Base-by-base conservation (phyloP, 2,888 invertebrate species). In the Axea sp. region DNA sequence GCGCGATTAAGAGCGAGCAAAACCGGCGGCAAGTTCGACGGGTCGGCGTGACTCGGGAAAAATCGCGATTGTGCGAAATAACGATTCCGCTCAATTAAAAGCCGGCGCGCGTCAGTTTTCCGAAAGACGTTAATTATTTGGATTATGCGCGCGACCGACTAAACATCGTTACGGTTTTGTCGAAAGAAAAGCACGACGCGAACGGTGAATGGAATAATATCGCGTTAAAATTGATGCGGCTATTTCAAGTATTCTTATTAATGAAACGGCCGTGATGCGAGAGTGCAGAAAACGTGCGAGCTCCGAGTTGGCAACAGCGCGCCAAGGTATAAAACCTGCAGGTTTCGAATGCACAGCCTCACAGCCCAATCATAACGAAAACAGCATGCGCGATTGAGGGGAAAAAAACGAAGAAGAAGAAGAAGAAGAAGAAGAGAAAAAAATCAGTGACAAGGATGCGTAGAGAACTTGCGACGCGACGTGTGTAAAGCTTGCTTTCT, bases 341-440 rank as follows among this genome's bases (percentile, higher is more conserved):
- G 65, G 74, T 69, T 59, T 65, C 69, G 53, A 53, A 74, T 65
- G 74, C 74, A 69, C 64, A 74, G 74, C 57, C 59, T 59, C 69
- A 41, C 60, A 45, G 65, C 73, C 73, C 69, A 69, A 74, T 74
- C 74, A 69, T 69, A 69, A 69, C 69, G 69, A 69, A 74, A 74
- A 69, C 65, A 57, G 64, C 57, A 53, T 64, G 73, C 68, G 51
- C 64, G 69, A 57, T 57, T 51, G 30, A 60, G 35, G 28, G n/a
- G 24, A 9, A 15, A 30, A 35, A 17, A 22, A n/a, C n/a, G n/a
- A n/a, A n/a, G n/a, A n/a, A n/a, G n/a, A n/a, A n/a, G n/a, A n/a
- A n/a, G n/a, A n/a, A 5, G 12, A 57, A 24, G 8, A 6, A 22
- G 12, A 5, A 11, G 7, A 24, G 30, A n/a, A 41, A 41, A 47